Percentiles rank a stretch among this genome's conserved stretches.
These are phyloP conservation scores for Podiceps cristatus DNA, from an alignment of 2,113 vertebrate species.

Conservation along the genomic window DNA sequence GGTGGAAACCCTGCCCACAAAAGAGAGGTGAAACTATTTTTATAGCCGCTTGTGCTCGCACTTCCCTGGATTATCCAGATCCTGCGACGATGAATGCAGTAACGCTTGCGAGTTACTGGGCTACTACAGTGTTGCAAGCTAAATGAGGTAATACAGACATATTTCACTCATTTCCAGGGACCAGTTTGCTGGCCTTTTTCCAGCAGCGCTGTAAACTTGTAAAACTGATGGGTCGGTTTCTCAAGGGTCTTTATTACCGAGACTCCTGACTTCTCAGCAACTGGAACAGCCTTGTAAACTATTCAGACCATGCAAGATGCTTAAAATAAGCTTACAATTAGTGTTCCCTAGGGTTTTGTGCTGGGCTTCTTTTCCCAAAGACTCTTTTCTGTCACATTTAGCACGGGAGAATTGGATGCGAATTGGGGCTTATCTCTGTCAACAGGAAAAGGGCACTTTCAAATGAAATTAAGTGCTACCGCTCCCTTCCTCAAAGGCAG, in stretches of 20 bases:
- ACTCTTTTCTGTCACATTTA: conserved; percentile 17
- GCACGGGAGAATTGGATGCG: not conserved
- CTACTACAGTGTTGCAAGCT: not conserved
- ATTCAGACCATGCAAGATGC: not conserved
- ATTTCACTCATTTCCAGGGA: conserved; percentile 51
- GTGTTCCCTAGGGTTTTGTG: not conserved
- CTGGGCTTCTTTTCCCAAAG: not conserved
- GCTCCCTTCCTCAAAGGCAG: not conserved
- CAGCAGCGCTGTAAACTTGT: conserved; percentile 30
- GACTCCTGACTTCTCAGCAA: conserved; percentile 47
- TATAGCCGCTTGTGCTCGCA: not conserved
- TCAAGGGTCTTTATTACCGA: conserved; percentile 23
- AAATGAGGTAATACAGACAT: conserved; percentile 49
- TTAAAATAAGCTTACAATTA: conserved; percentile 47
- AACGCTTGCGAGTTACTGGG: not conserved
- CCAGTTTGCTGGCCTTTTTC: conserved; percentile 6
- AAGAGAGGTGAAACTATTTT: not conserved
- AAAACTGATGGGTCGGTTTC: conserved; percentile 52
- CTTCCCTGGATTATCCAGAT: not conserved
- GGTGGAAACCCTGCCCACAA: not conserved
- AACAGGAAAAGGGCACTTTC: conserved; percentile 3
- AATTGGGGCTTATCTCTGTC: conserved; percentile 1
- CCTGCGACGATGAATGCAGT: not conserved
- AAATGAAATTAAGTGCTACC: not conserved
- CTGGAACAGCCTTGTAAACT: conserved; percentile 4